A percentile compares a stretch with the other conserved stretches of the same genome.
phyloP scores from a whole-genome alignment of 2,797 vertebrate genomes.

The Pangasius mekongensis region DNA sequence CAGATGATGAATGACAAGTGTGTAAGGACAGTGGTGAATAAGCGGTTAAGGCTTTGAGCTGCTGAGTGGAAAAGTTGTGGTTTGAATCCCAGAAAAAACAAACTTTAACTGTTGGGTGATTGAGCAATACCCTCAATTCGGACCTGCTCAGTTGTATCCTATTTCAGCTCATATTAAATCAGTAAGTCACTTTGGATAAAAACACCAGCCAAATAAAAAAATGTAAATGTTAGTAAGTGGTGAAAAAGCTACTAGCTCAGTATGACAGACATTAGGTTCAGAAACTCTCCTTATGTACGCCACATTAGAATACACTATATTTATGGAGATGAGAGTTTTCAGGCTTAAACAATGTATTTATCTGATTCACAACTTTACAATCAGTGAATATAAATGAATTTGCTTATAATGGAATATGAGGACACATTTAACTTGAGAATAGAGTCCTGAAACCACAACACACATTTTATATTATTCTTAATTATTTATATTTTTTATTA shows the following conservation, averaged over 20 bases:
- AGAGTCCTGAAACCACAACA: constrained; percentile 46
- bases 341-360: constrained; percentile 16
- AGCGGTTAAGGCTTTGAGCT: not conserved
- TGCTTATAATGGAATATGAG: constrained; percentile 48
- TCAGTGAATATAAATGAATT: constrained; percentile 37
- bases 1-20: not conserved
- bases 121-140: not conserved
- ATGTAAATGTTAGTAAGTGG: not conserved
- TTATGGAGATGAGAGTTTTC: constrained; percentile 7
- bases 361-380: constrained; percentile 32
- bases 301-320: not conserved
- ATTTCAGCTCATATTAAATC: not conserved
- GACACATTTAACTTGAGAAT: constrained; percentile 51
- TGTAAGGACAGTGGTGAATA: not conserved
- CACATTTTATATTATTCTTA: not conserved
- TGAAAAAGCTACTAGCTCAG: not conserved
- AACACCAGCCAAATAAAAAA: not conserved
- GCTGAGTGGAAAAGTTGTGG: not conserved
- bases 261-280: not conserved
- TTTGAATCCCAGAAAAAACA: not conserved
- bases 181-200: not conserved
- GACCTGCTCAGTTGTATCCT: not conserved
- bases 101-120: not conserved
- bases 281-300: not conserved
- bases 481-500: constrained; percentile 38